Conservation (phyloP, 2,797 vertebrate genomes). For the Eremophila alpestris region DNA sequence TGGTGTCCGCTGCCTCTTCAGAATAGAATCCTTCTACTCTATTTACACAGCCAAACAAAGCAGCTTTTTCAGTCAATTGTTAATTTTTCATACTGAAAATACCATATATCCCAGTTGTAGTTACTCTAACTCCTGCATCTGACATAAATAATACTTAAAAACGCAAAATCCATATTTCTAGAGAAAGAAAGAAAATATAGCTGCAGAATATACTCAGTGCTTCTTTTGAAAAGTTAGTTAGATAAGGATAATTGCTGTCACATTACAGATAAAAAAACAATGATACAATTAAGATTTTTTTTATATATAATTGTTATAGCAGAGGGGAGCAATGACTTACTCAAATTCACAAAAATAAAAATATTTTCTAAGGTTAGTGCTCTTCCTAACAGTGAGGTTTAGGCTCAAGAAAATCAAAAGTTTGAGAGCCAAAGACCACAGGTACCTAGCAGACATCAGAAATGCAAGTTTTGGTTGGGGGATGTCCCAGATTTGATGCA, state of each 20-base stretch:
- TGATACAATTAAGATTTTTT: background rate
- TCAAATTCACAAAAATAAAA: background rate
- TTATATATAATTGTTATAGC: background rate
- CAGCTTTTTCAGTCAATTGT: background rate
- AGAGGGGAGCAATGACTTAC: background rate
- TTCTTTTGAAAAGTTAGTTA: background rate
- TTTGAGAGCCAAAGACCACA: background rate
- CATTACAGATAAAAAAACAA: background rate
- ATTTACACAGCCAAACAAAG: background rate
- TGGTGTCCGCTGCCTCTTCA: background rate
- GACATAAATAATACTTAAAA: background rate
- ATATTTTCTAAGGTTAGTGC: background rate
- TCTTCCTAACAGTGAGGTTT: background rate
- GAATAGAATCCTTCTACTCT: background rate
- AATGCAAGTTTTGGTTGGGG: background rate
- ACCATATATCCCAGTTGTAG: background rate
- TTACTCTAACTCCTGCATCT: background rate
- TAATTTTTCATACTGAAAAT: background rate
- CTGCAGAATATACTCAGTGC: background rate
- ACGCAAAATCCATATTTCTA: background rate
- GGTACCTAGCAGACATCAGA: background rate
- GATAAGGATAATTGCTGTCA: background rate
- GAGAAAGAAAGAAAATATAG: background rate
- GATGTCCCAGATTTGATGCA: background rate
- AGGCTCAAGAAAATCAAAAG: background rate